Evolutionary conservation across 1,140 invertebrate genomes (phyloP).

Genomic region (Colletes latitarsis): DNA sequence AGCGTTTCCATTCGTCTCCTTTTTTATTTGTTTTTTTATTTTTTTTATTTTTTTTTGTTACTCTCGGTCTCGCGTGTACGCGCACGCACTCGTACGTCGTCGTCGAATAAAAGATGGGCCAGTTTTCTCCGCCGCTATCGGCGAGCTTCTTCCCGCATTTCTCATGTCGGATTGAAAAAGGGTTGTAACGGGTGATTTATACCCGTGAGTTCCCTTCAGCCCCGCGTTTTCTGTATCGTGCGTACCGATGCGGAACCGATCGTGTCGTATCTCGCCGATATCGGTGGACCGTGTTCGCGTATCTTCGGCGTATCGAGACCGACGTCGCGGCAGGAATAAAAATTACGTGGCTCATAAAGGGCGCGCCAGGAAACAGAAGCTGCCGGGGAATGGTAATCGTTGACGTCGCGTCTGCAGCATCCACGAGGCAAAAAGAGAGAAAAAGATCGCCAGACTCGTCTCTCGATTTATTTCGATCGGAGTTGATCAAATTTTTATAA

Average conservation of each 20-base stretch:
- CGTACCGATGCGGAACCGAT: constrained; percentile 60
- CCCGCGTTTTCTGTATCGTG: constrained; percentile 34
- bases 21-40: background rate
- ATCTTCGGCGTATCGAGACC: constrained; percentile 26
- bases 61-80: constrained; percentile 17
- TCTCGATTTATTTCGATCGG: too few species aligned
- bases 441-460: background rate
- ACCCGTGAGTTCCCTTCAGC: constrained; percentile 29
- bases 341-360: constrained; percentile 41
- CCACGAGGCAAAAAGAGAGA: background rate
- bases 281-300: constrained; percentile 42
- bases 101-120: constrained; percentile 67
- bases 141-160: constrained; percentile 51
- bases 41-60: too few species aligned
- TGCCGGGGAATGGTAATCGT: constrained; percentile 52
- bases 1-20: constrained; percentile 12
- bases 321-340: constrained; percentile 34
- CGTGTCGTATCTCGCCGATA: constrained; percentile 59
- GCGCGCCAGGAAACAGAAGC: constrained; percentile 40
- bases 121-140: constrained; percentile 47
- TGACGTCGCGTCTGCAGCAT: background rate
- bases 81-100: constrained; percentile 48
- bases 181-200: constrained; percentile 62
- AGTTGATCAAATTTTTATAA: too few species aligned
- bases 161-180: constrained; percentile 63